Percentiles rank a stretch among this genome's conserved stretches.
These are phyloP conservation scores for Pteruthius melanotis DNA, from an alignment of 2,113 vertebrate genomes.

Conservation along the genomic window DNA sequence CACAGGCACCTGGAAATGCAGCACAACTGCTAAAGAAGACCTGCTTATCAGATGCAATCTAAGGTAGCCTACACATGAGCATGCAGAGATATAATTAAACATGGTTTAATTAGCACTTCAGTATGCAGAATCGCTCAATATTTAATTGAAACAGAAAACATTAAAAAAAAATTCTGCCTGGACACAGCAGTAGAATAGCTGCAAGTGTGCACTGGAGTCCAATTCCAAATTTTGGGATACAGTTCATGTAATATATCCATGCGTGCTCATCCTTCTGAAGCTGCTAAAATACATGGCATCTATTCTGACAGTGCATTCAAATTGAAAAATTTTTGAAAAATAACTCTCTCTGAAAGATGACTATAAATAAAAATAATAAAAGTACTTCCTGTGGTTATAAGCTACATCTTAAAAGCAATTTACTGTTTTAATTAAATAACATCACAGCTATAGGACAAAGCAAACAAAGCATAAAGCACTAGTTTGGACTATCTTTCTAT, in stretches of 20 bases:
- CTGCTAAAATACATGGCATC: not conserved
- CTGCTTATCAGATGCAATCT: not conserved
- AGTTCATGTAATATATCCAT: not conserved
- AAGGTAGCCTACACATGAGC: not conserved
- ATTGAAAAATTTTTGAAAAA: not conserved
- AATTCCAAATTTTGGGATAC: not conserved
- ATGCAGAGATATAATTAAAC: not conserved
- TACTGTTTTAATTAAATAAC: slow-evolving; percentile 26
- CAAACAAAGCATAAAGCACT: not conserved
- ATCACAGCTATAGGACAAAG: not conserved
- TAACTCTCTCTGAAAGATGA: not conserved
- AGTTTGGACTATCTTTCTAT: not conserved
- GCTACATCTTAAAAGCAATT: not conserved
- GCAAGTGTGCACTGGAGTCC: not conserved
- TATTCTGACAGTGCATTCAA: not conserved
- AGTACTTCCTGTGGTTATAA: not conserved
- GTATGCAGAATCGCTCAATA: not conserved
- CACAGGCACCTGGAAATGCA: not conserved
- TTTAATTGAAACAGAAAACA: not conserved
- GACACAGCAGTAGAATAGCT: not conserved
- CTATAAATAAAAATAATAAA: not conserved
- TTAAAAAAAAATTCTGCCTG: not conserved
- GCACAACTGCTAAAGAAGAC: not conserved
- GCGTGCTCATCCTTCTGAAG: not conserved
- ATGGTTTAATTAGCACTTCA: not conserved